These are phyloP conservation scores for Seladonia tumulorum DNA, from an alignment of 2,888 invertebrate species.

Conservation along the genomic window DNA sequence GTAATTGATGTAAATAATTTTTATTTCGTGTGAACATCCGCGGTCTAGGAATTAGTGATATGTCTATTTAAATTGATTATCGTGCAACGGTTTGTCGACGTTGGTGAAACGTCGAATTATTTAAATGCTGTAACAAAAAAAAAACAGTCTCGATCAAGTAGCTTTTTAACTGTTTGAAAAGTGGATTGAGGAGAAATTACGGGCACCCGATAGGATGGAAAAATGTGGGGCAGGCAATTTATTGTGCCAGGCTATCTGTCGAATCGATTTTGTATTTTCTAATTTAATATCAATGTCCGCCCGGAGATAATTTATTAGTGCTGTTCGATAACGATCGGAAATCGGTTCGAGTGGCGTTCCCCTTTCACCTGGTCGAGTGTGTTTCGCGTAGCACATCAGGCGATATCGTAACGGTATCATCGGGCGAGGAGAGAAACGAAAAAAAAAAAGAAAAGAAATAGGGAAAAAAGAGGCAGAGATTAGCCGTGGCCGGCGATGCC, in stretches of 20 bases:
- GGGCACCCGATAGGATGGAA: not conserved
- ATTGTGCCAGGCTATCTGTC: not conserved
- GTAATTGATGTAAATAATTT: too few species aligned
- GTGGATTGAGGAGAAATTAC: not conserved
- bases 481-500: conserved; percentile 69
- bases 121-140: not conserved
- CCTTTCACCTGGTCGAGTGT: conserved; percentile 5
- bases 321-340: conserved; percentile 1
- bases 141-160: not conserved
- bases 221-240: not conserved
- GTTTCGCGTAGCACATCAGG: conserved; percentile 16
- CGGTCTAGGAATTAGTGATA: too few species aligned
- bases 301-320: conserved; percentile 11
- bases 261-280: conserved; percentile 18
- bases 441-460: not conserved
- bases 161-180: not conserved
- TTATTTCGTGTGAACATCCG: too few species aligned
- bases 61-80: not conserved
- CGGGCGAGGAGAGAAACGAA: conserved; percentile 27
- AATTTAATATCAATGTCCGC: not conserved
- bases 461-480: conserved; percentile 67
- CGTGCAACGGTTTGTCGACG: not conserved
- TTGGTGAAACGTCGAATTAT: too few species aligned
- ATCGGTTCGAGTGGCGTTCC: conserved; percentile 4
- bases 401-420: conserved; percentile 47